phyloP scores from a whole-genome alignment of 2,113 vertebrate species.

The Anser cygnoides region DNA sequence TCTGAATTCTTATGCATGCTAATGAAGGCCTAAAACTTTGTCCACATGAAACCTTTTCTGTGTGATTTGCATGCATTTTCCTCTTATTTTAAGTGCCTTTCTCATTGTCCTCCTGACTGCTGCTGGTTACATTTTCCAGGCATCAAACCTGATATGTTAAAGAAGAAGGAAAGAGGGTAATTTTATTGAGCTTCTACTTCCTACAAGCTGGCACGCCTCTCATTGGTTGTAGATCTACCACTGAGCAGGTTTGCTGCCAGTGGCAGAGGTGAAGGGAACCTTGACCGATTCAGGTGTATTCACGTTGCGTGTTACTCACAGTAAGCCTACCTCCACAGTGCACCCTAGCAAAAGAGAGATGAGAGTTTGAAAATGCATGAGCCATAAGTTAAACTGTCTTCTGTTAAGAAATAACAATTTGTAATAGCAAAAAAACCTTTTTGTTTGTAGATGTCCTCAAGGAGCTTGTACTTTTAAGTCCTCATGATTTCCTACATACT shows the following conservation, averaged over 20 bases:
- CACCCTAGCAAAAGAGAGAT: neutral
- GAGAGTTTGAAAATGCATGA: slow-evolving; percentile 42
- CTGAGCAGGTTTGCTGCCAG: neutral
- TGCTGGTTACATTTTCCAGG: slow-evolving; percentile 54
- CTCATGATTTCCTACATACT: slow-evolving; percentile 98
- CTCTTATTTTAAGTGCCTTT: neutral
- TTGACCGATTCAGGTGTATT: neutral
- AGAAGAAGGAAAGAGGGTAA: slow-evolving; percentile 56
- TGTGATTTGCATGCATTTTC: neutral
- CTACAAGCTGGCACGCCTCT: neutral
- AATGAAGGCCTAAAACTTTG: neutral
- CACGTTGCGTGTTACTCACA: neutral
- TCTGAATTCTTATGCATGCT: neutral
- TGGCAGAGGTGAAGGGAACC: slow-evolving; percentile 23
- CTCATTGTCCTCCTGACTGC: neutral
- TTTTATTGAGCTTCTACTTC: slow-evolving; percentile 6
- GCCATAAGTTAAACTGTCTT: slow-evolving; percentile 52
- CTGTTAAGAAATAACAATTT: slow-evolving; percentile 57
- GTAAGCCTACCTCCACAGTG: neutral
- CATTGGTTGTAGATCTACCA: slow-evolving; percentile 13
- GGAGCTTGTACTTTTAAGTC: slow-evolving; percentile 97
- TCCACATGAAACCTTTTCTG: neutral
- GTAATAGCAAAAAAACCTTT: slow-evolving; percentile 69
- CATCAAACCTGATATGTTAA: neutral
- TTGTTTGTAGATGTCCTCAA: slow-evolving; percentile 92